phyloP scores from a whole-genome alignment of 2,797 vertebrate species.

The Carduelis carduelis region DNA sequence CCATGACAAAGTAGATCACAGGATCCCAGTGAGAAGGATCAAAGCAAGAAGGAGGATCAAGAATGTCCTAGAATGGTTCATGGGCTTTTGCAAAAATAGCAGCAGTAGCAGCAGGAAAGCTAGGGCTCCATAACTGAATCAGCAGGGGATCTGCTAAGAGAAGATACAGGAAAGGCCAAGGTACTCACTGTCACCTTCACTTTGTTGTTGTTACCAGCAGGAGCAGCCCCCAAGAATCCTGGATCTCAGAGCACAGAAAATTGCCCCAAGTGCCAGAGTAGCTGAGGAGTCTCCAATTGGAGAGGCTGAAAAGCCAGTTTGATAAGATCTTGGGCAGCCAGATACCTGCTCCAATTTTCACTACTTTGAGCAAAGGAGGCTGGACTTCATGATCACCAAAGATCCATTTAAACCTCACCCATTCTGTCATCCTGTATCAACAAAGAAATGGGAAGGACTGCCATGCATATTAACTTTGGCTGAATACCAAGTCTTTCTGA shows the following conservation, averaged over 20 bases:
- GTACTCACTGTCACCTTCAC: background rate
- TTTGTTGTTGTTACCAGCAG: background rate
- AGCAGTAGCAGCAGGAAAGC: background rate
- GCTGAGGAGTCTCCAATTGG: background rate
- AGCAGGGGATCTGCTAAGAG: background rate
- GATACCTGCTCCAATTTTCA: background rate
- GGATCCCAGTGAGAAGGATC: background rate
- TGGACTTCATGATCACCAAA: background rate
- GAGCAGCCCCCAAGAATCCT: background rate
- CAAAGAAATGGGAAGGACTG: background rate
- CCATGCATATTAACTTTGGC: background rate
- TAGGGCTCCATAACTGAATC: background rate
- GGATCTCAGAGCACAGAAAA: background rate
- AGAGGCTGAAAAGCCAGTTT: background rate
- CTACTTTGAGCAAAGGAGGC: background rate
- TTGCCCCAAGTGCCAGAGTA: background rate
- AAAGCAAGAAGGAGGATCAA: background rate
- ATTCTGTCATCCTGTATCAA: background rate
- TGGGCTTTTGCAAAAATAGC: background rate
- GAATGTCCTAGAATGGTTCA: background rate
- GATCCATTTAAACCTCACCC: background rate
- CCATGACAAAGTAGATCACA: background rate
- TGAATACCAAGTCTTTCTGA: background rate
- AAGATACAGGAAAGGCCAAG: background rate
- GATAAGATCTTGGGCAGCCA: background rate